Evolutionary conservation across 1,140 invertebrate genomes (phyloP), one percentile per base, ranked within the genome.

Genomic region (Hylaeus anthracinus): DNA sequence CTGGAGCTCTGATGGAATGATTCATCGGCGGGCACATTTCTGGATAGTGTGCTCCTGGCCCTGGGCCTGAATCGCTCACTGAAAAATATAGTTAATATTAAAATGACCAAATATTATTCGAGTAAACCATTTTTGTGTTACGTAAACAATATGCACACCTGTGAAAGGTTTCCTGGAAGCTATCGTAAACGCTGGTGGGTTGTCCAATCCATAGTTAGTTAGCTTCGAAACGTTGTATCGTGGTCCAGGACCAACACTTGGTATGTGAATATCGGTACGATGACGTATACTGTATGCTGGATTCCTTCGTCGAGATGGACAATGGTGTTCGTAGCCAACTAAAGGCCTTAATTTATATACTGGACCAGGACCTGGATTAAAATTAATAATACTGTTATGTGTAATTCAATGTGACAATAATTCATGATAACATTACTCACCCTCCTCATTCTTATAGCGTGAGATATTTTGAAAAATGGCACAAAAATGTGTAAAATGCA

Each of bases 311-410:
- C 87, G 87, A 37, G 92, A 92, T 64, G 90, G 88, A 85, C 94
- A 93, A 81, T 94, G 94, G 14, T 84, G 82, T 5, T 88, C 66
- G 39, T 92, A 93, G 10, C 93, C 94, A 56, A 91, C 89, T 56
- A 92, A 79, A 8, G 89, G 74, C 64, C 90, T 90, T 37, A 94
- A 76, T 72, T 80, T 85, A 66, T 94, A 94, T 12, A 84, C 88
- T 53, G 93, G 94, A 5, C 93, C 93, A 72, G 93, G 93, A 61
- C 93, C 93, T 94, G 55, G 5, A 37, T 10, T 48, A 71, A 77
- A n/a, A 63, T 72, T 65, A 55, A 60, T 70, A 58, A 72, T 79
- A n/a, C n/a, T 43, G 12, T n/a, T 65, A n/a, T 8, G 1, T 45
- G n/a, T 43, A 45, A 45, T 5, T n/a, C 15, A 8, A 2, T 45